Conservation (phyloP, 2,113 vertebrate genomes). For the Actinemys pallida region DNA sequence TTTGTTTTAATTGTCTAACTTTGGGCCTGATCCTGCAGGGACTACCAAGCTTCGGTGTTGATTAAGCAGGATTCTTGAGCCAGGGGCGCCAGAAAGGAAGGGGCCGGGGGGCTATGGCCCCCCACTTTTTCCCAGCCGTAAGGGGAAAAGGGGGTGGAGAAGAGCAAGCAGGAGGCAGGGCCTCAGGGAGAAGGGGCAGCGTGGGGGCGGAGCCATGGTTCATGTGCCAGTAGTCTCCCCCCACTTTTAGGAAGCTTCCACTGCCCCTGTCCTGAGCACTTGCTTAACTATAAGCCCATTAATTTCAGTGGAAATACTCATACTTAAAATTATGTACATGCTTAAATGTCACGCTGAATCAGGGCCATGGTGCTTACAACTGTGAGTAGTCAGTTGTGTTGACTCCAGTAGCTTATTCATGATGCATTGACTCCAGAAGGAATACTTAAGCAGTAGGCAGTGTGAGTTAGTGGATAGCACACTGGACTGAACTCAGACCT, state of each 20-base stretch:
- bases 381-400: rapidly evolving
- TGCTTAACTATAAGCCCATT: neutral
- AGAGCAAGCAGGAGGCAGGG: no score
- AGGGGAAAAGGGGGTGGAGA: no score
- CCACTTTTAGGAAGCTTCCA: no score
- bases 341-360: neutral
- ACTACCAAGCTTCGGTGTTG: neutral
- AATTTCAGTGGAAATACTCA: neutral
- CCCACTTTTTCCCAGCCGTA: no score
- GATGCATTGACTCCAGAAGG: neutral
- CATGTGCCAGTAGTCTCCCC: no score
- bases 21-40: neutral
- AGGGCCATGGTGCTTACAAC: neutral
- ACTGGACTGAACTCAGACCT: neutral
- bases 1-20: rapidly evolving
- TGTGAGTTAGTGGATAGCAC: neutral
- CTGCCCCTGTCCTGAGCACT: neutral
- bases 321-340: neutral
- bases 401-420: neutral
- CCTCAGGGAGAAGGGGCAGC: no score
- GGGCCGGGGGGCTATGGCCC: no score
- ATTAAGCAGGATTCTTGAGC: neutral
- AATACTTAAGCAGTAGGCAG: neutral
- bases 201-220: no score
- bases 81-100: no score